Evolutionary conservation across 2,888 invertebrate genomes (phyloP).

Genomic region (Selenia dentaria): DNA sequence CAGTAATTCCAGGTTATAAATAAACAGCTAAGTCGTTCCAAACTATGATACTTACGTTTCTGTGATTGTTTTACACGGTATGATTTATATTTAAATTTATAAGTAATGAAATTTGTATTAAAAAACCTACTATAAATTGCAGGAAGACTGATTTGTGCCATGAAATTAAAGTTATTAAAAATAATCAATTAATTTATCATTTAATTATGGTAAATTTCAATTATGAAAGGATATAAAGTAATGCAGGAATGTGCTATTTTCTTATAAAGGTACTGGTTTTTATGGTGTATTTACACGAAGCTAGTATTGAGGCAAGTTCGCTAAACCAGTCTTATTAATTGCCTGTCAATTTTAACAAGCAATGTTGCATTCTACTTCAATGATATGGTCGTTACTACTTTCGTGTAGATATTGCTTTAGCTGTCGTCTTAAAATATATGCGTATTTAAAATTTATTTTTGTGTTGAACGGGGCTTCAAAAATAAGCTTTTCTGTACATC

Average conservation of each 20-base stretch:
- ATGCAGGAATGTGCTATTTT: conserved; percentile 35
- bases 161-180: conserved; percentile 10
- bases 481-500: too few species aligned
- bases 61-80: conserved; percentile 21
- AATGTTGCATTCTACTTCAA: too few species aligned
- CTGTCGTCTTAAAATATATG: too few species aligned
- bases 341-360: too few species aligned
- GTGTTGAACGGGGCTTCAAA: too few species aligned
- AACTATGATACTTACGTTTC: conserved; percentile 1
- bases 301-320: conserved; percentile 1
- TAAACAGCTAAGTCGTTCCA: conserved; percentile 16
- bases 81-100: conserved; percentile 8
- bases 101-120: conserved; percentile 13
- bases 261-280: conserved; percentile 28
- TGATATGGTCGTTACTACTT: neutral
- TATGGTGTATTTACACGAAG: conserved; percentile 9
- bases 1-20: too few species aligned
- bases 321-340: too few species aligned
- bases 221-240: too few species aligned
- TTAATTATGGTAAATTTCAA: too few species aligned
- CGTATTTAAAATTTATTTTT: too few species aligned
- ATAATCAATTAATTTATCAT: neutral
- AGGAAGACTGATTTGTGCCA: conserved; percentile 50
- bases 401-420: neutral
- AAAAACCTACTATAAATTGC: conserved; percentile 8